Base-by-base conservation (phyloP, 1,140 invertebrate genomes). In the Zaprionus lachaisei region DNA sequence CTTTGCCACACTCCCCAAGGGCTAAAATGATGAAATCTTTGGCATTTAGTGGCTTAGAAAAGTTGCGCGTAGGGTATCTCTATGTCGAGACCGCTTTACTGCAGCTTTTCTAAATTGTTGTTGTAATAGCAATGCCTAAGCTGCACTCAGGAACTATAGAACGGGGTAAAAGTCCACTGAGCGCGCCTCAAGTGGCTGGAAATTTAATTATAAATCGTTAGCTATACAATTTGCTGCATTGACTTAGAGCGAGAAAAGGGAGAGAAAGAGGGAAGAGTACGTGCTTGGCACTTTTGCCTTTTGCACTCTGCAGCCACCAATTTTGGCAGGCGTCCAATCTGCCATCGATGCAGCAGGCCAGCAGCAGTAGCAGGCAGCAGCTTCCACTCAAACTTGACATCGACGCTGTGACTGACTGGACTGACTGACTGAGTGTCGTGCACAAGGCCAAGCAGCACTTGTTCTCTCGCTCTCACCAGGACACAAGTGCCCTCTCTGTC, bases 141-240 rank as follows among this genome's bases (percentile, higher is more conserved):
- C 72, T 79, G 61, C 20, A 49, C 69, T 69, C 70, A 61, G 66
- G 74, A 72, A 51, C 58, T 68, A 37, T 6, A 60, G 57, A 15
- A 56, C 26, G 22, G 37, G 63, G 44, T 60, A 66, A 77, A 73
- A 73, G 75, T 69, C 64, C 64, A 69, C 41, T 47, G 41, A 56
- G 22, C 2, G 54, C 44, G 44, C 51, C 60, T 37, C 55, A 26
- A 47, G 41, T 47, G 41, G 7, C 17, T 47, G 56, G 31, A 62
- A 82, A 79, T 85, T 79, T 82, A 86, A 85, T 85, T 86, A 82
- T 79, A 86, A 80, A 71, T 66, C 63, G 71, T 86, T 86, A 67
- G 62, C 67, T 34, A 20, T 38, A 51, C 47, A 51, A 51, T 51
- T 54, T 57, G 38, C 65, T 68, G 75, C 65, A 58, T 68, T 47